Conservation (phyloP, 2,113 vertebrate species). For the Azemiops feae region DNA sequence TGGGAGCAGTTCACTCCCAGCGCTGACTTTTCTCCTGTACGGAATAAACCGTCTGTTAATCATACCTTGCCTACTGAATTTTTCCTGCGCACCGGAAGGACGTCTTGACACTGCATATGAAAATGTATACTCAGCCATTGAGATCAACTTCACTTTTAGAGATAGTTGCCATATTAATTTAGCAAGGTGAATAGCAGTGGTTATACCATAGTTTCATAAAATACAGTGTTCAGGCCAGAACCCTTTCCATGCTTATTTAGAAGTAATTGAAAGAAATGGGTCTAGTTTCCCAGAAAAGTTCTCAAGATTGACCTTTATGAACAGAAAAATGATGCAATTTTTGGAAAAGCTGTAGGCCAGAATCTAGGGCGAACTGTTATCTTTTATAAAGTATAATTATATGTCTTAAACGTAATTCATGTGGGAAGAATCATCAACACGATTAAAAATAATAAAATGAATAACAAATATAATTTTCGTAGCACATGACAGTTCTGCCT, state of each 20-base stretch:
- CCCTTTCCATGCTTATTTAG: not conserved
- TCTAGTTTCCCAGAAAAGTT: not conserved
- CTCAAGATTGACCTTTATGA: not conserved
- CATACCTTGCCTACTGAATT: too few relatives aligned
- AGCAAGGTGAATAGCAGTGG: not conserved
- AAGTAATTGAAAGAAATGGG: not conserved
- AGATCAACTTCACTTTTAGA: not conserved
- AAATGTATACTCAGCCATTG: not conserved
- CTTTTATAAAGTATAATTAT: not conserved
- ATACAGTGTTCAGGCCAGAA: not conserved
- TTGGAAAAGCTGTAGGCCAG: not conserved
- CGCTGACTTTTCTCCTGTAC: too few relatives aligned
- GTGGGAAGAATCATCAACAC: not conserved
- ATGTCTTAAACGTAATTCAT: not conserved
- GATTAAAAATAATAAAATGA: constrained; percentile 11
- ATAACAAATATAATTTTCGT: constrained; percentile 39
- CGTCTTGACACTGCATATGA: not conserved
- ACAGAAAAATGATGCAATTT: not conserved
- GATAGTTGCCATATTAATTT: not conserved
- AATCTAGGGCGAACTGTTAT: not conserved
- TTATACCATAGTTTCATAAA: not conserved
- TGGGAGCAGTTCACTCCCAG: too few relatives aligned
- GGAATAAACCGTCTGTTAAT: too few relatives aligned
- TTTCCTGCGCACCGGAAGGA: too few relatives aligned
- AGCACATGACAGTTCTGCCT: not conserved